These are phyloP conservation scores for Platysteira castanea DNA, from an alignment of 2,113 vertebrate species.

Conservation along the genomic window DNA sequence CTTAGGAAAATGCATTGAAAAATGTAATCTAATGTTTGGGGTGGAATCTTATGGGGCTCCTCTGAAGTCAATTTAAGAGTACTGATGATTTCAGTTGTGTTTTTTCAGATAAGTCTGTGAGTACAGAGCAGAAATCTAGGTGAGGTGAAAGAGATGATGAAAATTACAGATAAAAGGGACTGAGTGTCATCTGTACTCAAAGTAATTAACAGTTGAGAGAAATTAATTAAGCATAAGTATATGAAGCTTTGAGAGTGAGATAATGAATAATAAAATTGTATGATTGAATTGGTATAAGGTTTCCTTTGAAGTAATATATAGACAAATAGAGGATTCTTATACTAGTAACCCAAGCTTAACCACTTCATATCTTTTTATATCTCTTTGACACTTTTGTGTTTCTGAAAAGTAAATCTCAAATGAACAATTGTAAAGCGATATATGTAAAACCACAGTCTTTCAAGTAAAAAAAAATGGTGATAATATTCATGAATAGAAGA, in stretches of 20 bases:
- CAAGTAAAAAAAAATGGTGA: neutral
- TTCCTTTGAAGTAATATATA: neutral
- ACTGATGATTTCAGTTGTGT: neutral
- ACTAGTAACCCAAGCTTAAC: neutral
- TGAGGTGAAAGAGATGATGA: neutral
- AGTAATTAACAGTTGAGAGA: neutral
- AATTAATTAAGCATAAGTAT: neutral
- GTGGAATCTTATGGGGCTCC: neutral
- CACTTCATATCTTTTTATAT: neutral
- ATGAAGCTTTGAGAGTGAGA: neutral
- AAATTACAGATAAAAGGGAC: neutral
- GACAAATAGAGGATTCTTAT: neutral
- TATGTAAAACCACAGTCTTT: neutral
- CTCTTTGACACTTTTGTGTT: neutral
- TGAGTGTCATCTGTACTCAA: neutral
- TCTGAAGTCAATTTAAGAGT: neutral
- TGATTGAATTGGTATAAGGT: neutral
- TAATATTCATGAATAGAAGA: neutral
- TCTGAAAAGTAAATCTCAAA: neutral
- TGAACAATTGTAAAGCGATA: neutral
- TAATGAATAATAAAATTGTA: neutral
- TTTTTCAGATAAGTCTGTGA: neutral
- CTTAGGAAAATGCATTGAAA: neutral
- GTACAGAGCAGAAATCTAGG: neutral
- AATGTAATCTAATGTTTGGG: neutral